Percentiles rank a stretch among this genome's conserved stretches.
phyloP scores from a whole-genome alignment of 2,888 invertebrate species.

The Congeria kusceri region DNA sequence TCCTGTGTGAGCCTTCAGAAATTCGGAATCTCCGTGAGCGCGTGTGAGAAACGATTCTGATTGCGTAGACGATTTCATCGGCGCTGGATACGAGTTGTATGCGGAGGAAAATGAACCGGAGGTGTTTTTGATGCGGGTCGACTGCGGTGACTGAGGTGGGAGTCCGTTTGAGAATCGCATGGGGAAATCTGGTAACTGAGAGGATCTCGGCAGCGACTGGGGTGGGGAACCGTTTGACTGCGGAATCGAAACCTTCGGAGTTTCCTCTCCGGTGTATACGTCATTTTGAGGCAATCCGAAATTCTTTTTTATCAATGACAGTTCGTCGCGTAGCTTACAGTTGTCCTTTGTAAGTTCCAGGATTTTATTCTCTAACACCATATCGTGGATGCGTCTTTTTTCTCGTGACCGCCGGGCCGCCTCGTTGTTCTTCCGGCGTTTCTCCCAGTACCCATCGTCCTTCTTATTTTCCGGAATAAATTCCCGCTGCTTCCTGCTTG shows the following conservation, averaged over 20 bases:
- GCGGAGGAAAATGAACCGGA: constrained; percentile 36
- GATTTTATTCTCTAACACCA: constrained; percentile 97
- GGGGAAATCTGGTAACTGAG: constrained; percentile 24
- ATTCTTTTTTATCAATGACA: constrained; percentile 96
- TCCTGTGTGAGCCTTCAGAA: constrained; percentile 46
- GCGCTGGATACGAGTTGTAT: constrained; percentile 8
- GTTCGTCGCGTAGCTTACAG: constrained; percentile 95
- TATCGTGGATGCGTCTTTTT: constrained; percentile 97
- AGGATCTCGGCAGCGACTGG: constrained; percentile 9
- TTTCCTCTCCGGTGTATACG: constrained; percentile 57
- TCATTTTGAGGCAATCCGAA: constrained; percentile 79
- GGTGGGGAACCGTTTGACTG: neutral
- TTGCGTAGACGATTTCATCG: constrained; percentile 9
- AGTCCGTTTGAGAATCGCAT: constrained; percentile 15
- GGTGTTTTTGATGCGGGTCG: constrained; percentile 26
- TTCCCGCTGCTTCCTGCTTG: constrained; percentile 95
- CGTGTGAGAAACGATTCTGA: constrained; percentile 39
- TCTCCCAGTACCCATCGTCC: constrained; percentile 98
- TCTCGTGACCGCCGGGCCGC: constrained; percentile 98
- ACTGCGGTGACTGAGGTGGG: constrained; percentile 49
- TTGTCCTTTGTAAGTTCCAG: constrained; percentile 98
- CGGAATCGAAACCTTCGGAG: neutral
- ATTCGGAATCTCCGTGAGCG: constrained; percentile 36
- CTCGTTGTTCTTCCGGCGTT: constrained; percentile 97
- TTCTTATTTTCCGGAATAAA: constrained; percentile 98